Evolutionary conservation across 2,797 vertebrate genomes (phyloP), one percentile per base, ranked within the genome.

Genomic region (Onychomys leucogaster): DNA sequence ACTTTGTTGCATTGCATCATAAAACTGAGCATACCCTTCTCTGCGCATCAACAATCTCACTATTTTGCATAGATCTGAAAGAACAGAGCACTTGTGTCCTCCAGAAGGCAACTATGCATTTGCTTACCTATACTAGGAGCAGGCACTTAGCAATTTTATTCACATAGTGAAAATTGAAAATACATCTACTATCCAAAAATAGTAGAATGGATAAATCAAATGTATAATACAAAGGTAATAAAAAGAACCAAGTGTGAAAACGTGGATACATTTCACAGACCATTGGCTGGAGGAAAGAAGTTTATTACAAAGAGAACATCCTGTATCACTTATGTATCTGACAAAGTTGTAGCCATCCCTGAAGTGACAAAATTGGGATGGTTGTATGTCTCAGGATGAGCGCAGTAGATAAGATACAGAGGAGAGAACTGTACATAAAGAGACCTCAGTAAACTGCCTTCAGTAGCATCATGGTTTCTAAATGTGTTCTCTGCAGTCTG

Each of bases 61-160:
- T 82, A 13, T 10, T 90, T 87, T 84, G 4, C 8, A 65, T 37
- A 29, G 37, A 52, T 34, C 7, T 49, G 37, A 82, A 78, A 71
- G 25, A 87, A 87, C 73, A 52, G 19, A 57, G 12, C 78, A 9
- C 4, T 13, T 14, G 2, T 3, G 17, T 43, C 23, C 29, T 93
- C n/a, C 46, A 82, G 46, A 89, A 46, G 8, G 46, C 32, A 93
- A 1, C 14, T 67, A 8, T 76, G 21, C 77, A 10, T 55, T 75
- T 77, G 46, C 13, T 83, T 23, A 29, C 63, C 2, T 43, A 25
- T 57, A 52, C 32, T 10, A 6, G 69, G 84, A 81, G 1, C n/a
- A 83, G 89, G 9, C 41, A 94, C 7, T 7, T n/a, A 82, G 43
- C 29, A 46, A 19, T 88, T 92, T 95, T 90, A 80, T 67, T 95